Conservation (phyloP, 2,888 invertebrate genomes). For the Altica lythri region DNA sequence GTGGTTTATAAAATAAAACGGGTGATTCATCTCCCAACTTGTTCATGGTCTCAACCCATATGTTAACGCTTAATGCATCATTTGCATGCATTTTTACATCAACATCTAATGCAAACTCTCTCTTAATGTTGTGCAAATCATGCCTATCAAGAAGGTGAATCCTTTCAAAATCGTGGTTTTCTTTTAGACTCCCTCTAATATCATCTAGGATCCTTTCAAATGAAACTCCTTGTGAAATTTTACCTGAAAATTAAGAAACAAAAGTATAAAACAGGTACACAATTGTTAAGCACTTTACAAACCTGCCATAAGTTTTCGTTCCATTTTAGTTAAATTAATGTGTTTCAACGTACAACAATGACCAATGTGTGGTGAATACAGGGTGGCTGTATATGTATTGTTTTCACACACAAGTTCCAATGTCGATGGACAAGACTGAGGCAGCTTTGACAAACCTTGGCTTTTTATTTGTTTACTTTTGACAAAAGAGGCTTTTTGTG, state of each 20-base stretch:
- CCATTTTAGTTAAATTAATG: neutral
- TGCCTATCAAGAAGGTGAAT: neutral
- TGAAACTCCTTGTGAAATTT: no score
- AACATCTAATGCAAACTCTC: neutral
- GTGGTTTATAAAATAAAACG: neutral
- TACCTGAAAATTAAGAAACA: neutral
- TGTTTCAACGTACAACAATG: neutral
- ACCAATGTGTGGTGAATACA: neutral
- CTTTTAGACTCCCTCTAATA: no score
- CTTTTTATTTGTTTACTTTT: neutral
- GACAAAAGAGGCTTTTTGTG: neutral
- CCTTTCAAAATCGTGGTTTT: neutral
- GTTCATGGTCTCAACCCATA: neutral
- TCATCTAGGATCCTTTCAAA: no score
- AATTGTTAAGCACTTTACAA: no score
- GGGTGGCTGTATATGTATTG: no score
- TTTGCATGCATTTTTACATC: neutral
- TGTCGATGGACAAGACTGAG: no score
- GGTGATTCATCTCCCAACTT: neutral
- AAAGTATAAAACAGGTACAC: neutral
- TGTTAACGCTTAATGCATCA: no score
- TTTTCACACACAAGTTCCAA: no score
- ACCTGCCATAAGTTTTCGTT: no score
- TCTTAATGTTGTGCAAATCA: neutral
- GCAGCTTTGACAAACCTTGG: no score